phyloP scores from a whole-genome alignment of 2,888 invertebrate genomes.

The Brachyptera risi region DNA sequence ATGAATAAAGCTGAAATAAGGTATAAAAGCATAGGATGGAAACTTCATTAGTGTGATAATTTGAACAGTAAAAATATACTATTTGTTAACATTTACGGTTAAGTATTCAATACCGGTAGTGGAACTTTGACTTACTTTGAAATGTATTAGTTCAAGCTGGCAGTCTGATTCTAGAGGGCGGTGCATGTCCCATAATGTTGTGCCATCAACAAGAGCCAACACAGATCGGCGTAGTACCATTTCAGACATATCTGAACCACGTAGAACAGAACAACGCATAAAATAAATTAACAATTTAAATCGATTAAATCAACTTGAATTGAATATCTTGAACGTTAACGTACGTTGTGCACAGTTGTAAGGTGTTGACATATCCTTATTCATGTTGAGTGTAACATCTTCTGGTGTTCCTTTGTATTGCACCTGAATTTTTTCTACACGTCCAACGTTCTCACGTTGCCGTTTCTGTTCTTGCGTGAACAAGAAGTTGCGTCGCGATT shows the following conservation, averaged over 20 bases:
- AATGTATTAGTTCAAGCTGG: conserved; percentile 58
- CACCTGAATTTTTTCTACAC: conserved; percentile 90
- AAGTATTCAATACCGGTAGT: too few relatives aligned
- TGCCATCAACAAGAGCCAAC: conserved; percentile 74
- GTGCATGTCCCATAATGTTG: conserved; percentile 88
- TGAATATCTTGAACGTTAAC: too few relatives aligned
- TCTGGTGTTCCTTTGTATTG: conserved; percentile 71
- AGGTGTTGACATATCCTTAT: conserved; percentile 87
- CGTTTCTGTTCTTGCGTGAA: conserved; percentile 74
- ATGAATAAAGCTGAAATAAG: too few relatives aligned
- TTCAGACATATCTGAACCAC: conserved; percentile 46
- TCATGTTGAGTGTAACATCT: conserved; percentile 78
- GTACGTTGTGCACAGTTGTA: conserved; percentile 86
- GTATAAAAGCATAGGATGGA: too few relatives aligned
- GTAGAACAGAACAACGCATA: too few relatives aligned
- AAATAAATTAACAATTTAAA: conserved; percentile 15
- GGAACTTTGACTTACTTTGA: too few relatives aligned
- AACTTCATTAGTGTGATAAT: too few relatives aligned
- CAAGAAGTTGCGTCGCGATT: conserved; percentile 60
- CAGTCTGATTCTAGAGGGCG: conserved; percentile 66
- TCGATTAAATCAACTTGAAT: too few relatives aligned
- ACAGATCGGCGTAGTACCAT: conserved; percentile 66
- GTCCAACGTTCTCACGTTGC: conserved; percentile 68
- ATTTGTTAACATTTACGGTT: too few relatives aligned
- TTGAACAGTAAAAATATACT: too few relatives aligned